These are phyloP conservation scores for Camelus bactrianus DNA, from an alignment of 2,113 vertebrate species.

Conservation along the genomic window DNA sequence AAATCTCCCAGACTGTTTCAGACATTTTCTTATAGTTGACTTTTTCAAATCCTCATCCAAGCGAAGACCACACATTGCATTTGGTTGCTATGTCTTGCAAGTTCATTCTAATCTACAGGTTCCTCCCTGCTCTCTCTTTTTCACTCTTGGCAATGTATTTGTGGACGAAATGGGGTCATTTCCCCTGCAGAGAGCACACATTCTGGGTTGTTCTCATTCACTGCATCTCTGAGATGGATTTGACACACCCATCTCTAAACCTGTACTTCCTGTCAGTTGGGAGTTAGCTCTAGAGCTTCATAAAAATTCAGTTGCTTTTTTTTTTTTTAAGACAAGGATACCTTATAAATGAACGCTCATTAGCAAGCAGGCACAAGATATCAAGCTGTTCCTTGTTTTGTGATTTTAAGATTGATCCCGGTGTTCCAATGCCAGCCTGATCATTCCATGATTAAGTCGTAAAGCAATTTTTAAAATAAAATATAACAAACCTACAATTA, in stretches of 20 bases:
- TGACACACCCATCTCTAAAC: neutral
- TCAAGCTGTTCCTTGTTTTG: neutral
- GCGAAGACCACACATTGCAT: neutral
- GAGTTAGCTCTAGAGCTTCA: neutral
- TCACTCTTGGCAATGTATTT: neutral
- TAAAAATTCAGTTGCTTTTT: neutral
- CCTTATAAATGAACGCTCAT: neutral
- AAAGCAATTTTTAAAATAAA: neutral
- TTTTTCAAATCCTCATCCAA: neutral
- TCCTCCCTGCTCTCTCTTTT: neutral
- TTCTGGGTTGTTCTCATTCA: neutral
- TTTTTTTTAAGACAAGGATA: neutral
- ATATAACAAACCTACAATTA: neutral
- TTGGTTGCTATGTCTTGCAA: neutral
- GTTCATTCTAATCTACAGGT: neutral
- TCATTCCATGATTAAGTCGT: neutral
- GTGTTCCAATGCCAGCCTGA: neutral
- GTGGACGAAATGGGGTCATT: neutral
- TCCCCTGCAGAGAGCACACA: neutral
- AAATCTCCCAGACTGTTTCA: neutral
- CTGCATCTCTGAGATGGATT: neutral
- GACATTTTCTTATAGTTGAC: neutral
- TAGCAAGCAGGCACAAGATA: neutral
- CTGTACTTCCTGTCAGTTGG: neutral
- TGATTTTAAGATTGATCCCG: constrained; percentile 35